Evolutionary conservation across 1,140 invertebrate species (phyloP), one percentile per base, ranked within the genome.

Genomic region (Drosophila arizonae): DNA sequence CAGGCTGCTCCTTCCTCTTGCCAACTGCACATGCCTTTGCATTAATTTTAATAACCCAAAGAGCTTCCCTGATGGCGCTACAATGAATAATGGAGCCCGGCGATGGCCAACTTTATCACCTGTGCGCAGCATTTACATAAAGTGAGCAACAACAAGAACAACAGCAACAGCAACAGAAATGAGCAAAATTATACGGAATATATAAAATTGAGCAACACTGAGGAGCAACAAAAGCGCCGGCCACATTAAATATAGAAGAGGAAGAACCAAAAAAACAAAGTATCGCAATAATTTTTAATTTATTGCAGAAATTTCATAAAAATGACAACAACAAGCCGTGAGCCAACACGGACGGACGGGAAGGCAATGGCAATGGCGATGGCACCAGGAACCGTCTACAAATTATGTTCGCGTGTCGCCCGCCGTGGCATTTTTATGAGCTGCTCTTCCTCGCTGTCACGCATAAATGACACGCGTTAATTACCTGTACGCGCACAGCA

Each of bases 211-310:
- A 81, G 79, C 79, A 57, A 77, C 61, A 65, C 41, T 69, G 65
- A 43, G 33, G 65, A 43, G 33, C 33, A 33, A 69, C 50, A 52
- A 54, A 55, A 52, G 41, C 46, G 51, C 46, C 30, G 55, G 41
- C 21, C 52, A 58, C 69, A 66, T 66, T 74, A 71, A 79, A 43
- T 52, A 43, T 11, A 50, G 13, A 48, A 48, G 54, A 48, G 36
- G 36, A 58, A 45, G 11, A 8, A 45, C 6, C 17, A 45, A 43
- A 79, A 79, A 65, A 81, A 79, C 74, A 77, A 72, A 80, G 72
- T 71, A 75, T 72, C 67, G 82, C 84, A 88, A 86, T 86, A 82
- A 88, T 87, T 87, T 84, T 84, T 88, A 87, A 88, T 88, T 87
- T 88, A 88, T 88, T 87, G 79, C 76, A 72, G 79, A 82, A 84